Base-by-base conservation (phyloP, 1,140 invertebrate genomes). In the Danaus melanippus region DNA sequence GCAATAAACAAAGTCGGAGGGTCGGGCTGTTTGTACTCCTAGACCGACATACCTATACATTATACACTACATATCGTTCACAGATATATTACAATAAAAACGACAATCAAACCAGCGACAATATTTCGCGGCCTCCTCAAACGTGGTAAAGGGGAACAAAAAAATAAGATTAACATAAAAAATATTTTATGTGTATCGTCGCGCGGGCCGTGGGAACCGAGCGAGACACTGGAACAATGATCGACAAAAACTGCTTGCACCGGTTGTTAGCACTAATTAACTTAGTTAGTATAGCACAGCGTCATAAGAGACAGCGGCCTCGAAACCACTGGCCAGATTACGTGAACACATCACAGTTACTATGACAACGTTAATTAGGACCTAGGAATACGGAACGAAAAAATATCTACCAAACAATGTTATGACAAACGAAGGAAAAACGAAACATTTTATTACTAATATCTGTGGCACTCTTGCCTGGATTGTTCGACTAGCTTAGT, bases 221-320 rank as follows among this genome's bases (percentile, higher is more conserved):
- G 46, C 46, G 60, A 48, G 60, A 50, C 54, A 44, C 52, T 53
- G 45, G 47, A 65, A 69, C 67, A 69, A 69, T 69, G 59, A 52
- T 51, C 53, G 51, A 66, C 61, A 69, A 66, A 63, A 69, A 67
- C 66, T 21, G 12, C 65, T 65, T 65, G 62, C 67, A 67, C 60
- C 65, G 65, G 57, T 70, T 65, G 65, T 67, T 70, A 70, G 58
- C 62, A 56, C 60, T 70, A 58, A 67, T 70, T 67, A 70, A 64
- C 59, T 70, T 41, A 62, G 55, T 67, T 70, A 60, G 50, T 46
- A 39, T 12, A 42, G 53, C 43, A 57, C 42, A 12, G 46, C 55
- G 46, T 12, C 11, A 47, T 42, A 46, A 12, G 12, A 42, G 10
- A 32, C 21, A 32, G 50, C 50, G 42, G 50, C 11, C 41, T 15